Base-by-base conservation (phyloP, 2,797 vertebrate species). In the Simalia tracyae region DNA sequence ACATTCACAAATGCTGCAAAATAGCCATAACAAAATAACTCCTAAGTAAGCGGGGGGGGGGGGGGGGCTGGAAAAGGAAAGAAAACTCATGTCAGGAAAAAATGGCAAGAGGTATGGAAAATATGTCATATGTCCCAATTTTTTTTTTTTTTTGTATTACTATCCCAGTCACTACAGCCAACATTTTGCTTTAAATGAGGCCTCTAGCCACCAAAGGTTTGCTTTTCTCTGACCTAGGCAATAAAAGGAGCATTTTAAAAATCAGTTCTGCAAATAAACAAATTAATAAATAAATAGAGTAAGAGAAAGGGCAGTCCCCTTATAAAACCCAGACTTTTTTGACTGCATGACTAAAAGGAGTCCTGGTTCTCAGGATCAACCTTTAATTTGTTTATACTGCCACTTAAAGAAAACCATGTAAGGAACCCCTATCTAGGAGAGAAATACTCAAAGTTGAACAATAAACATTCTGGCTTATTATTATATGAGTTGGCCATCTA, bases 381-480 rank as follows among this genome's bases (percentile, higher is more conserved):
- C 31, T 57, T 90, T 63, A 76, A 87, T 61, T 90, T 90, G 42
- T 87, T 92, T 87, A 87, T 90, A 81, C 22, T 66, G 28, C 24
- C 56, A 31, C 36, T 64, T 88, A 54, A 90, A 81, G 42, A 54
- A 14, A 81, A 61, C 1, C 85, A 81, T 81, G 59, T 92, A 92
- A 92, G 86, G 92, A 92, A 26, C n/a, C n/a, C 24, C 66, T 90
- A 63, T 90, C 87, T 85, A 56, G 81, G 42, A 81, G 64, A 86
- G 26, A 88, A 64, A 89, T 84, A 50, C 72, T 42, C 89, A 24
- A 42, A 81, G 28, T 22, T 42, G 42, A 92, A 92, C 66, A 87
- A 92, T 81, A 50, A 92, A 66, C 2, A 31, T 11, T 66, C 56
- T 36, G 22, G n/a, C 57, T 50, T 89, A 15, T n/a, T 72, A 72